Evolutionary conservation across 2,797 vertebrate genomes (phyloP).

Genomic region (Hippopotamyrus pictus): DNA sequence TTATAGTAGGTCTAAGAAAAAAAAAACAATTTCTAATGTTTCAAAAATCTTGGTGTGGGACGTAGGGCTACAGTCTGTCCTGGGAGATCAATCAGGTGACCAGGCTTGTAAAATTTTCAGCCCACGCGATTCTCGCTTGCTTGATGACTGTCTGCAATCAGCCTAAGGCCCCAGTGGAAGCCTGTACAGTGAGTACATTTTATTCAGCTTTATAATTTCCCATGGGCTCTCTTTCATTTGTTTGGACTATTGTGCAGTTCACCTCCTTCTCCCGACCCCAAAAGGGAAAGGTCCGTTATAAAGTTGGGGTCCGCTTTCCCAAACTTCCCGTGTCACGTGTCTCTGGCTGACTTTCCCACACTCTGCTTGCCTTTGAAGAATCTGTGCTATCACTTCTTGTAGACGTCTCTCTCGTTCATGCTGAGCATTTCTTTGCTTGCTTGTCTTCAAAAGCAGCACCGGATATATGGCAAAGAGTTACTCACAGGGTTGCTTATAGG

Average conservation of each 20-base stretch:
- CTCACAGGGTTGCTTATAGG: not conserved
- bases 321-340: not conserved
- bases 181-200: not conserved
- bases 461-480: not conserved
- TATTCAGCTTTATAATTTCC: not conserved
- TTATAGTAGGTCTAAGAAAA: not conserved
- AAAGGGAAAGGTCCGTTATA: not conserved
- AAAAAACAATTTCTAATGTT: not conserved
- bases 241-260: not conserved
- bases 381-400: not conserved
- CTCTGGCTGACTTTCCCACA: not conserved
- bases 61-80: not conserved
- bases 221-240: not conserved
- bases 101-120: not conserved
- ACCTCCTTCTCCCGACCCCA: not conserved
- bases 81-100: not conserved
- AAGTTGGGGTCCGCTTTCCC: not conserved
- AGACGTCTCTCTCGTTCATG: not conserved
- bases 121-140: not conserved
- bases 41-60: not conserved
- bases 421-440: not conserved
- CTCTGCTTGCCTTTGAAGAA: not conserved
- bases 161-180: not conserved
- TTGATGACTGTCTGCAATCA: not conserved
- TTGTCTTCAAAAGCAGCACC: not conserved